Evolutionary conservation across 2,113 vertebrate genomes (phyloP).

Genomic region (Erpornis zantholeuca): DNA sequence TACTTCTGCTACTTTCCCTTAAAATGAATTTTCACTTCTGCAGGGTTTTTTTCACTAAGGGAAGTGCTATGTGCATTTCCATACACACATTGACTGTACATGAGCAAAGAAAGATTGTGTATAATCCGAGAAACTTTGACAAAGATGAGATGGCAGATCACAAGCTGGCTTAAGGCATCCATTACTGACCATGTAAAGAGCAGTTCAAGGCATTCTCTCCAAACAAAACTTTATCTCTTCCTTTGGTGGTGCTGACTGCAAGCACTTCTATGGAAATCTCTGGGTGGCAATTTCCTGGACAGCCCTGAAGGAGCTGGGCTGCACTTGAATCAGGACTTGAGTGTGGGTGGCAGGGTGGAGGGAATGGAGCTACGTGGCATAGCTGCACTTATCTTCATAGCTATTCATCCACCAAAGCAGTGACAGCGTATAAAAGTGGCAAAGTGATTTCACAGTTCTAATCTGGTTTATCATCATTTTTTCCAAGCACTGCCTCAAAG

Average conservation of each 20-base stretch:
- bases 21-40: constrained; percentile 2
- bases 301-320: neutral
- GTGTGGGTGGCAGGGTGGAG: constrained; percentile 22
- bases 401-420: constrained; percentile 31
- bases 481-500: constrained; percentile 47
- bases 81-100: neutral
- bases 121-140: constrained; percentile 14
- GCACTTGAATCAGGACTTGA: constrained; percentile 8
- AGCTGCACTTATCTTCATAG: constrained; percentile 43
- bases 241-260: constrained; percentile 28
- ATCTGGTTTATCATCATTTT: constrained; percentile 44
- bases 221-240: constrained; percentile 57
- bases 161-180: constrained; percentile 6
- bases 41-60: neutral
- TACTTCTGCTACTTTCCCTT: neutral
- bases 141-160: constrained; percentile 27
- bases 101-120: neutral
- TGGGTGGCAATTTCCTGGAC: constrained; percentile 70
- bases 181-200: neutral
- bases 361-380: neutral
- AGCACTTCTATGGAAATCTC: constrained; percentile 15
- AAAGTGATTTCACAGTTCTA: constrained; percentile 53
- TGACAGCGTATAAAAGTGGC: constrained; percentile 8
- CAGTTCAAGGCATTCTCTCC: constrained; percentile 2
- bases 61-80: neutral